Evolutionary conservation across 1,140 invertebrate species (phyloP), one percentile per base, ranked within the genome.

Genomic region (Geopemphigus sp.): DNA sequence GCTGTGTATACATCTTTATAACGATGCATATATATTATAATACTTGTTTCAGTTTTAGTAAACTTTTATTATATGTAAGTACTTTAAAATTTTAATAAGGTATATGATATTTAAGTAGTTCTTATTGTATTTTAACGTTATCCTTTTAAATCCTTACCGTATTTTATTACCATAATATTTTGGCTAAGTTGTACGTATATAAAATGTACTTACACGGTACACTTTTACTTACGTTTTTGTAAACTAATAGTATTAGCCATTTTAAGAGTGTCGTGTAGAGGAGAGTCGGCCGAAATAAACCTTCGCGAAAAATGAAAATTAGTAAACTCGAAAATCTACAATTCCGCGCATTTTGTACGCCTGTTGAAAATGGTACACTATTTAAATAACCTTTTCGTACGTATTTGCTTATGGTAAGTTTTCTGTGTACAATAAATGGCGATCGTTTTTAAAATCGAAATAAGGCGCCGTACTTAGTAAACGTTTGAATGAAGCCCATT

Each of bases 51-150:
- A 68, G 39, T 68, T 68, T 47, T 22, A 22, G 1, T 24, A 6
- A 50, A 68, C 39, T 68, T 68, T 68, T 47, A 47, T 47, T 8
- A 68, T 8, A 68, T 68, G 12, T 17, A 68, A 68, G 64, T 68
- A 68, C n/a, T 68, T 50, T 47, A 15, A 68, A 45, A 68, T 68
- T 22, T 68, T 68, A 68, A 68, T 68, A 47, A 45, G 63, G 45
- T 66, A 45, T 39, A 39, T 24, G n/a, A n/a, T 47, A 47, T 66
- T 22, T 47, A 66, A 66, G 64, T 66, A 66, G 64, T 29, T 47
- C 64, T 66, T 66, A 66, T 66, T 47, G 11, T 66, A 47, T 47
- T 47, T 66, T 19, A 10, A n/a, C 15, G 39, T 68, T 47, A 50
- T 50, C 39, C 39, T 68, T 47, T 68, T 68, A 68, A 47, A 68